phyloP scores from a whole-genome alignment of 2,888 invertebrate genomes.

The Lamellibrachia columna region DNA sequence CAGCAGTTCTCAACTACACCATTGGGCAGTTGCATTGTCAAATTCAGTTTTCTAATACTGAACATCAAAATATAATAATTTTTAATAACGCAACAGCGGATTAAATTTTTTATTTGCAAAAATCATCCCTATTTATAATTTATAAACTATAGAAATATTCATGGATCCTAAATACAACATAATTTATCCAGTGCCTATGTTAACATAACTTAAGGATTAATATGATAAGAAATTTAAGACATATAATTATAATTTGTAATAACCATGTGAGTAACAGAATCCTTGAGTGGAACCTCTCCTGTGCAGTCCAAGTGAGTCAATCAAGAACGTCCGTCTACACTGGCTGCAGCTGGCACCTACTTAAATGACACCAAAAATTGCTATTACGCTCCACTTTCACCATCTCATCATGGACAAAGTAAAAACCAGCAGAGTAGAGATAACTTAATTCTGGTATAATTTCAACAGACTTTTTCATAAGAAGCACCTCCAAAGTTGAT shows the following conservation, averaged over 20 bases:
- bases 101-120: background rate
- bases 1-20: background rate
- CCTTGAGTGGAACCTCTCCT: background rate
- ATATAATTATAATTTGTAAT: background rate
- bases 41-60: background rate
- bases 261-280: background rate
- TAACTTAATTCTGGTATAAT: conserved; percentile 9
- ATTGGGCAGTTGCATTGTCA: background rate
- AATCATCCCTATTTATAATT: background rate
- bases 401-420: background rate
- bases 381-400: background rate
- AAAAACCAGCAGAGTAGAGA: background rate
- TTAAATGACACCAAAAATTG: background rate
- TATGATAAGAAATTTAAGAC: background rate
- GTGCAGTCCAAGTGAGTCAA: background rate
- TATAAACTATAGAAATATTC: background rate
- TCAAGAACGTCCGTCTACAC: background rate
- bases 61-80: background rate
- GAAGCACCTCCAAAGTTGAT: background rate
- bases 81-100: background rate
- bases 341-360: conserved; percentile 1
- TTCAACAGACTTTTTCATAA: background rate
- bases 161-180: background rate
- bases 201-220: background rate
- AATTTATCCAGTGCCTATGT: background rate